Evolutionary conservation across 2,113 vertebrate species (phyloP).

Genomic region (Nanorana parkeri): DNA sequence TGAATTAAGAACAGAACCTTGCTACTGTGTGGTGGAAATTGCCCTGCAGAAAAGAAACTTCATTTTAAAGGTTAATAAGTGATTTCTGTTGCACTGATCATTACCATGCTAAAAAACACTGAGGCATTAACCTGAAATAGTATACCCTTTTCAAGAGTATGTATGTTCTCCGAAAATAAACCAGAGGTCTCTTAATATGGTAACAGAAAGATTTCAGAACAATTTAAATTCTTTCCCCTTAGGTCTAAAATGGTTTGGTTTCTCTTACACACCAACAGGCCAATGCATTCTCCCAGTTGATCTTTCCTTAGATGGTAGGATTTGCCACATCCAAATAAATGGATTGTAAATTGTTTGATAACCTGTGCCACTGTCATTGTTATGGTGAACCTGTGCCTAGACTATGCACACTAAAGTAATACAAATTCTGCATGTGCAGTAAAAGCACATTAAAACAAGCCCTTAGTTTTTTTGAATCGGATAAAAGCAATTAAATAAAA

Average conservation of each 20-base stretch:
- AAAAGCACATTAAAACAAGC: no score
- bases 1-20: neutral
- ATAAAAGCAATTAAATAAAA: no score
- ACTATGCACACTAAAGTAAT: no score
- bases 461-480: no score
- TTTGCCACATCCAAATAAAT: no score
- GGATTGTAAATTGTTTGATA: no score
- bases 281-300: neutral
- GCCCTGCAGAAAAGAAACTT: neutral
- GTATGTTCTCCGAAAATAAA: conserved; percentile 5
- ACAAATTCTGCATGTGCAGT: no score
- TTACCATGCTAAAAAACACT: neutral
- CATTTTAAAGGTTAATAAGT: neutral
- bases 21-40: neutral
- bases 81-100: neutral
- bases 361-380: no score
- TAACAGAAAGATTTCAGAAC: no score
- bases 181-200: no score
- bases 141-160: neutral
- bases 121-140: neutral
- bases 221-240: neutral
- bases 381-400: no score
- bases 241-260: neutral
- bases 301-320: no score
- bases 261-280: neutral